phyloP scores from a whole-genome alignment of 2,888 invertebrate genomes.

The Nephrotoma flavescens region DNA sequence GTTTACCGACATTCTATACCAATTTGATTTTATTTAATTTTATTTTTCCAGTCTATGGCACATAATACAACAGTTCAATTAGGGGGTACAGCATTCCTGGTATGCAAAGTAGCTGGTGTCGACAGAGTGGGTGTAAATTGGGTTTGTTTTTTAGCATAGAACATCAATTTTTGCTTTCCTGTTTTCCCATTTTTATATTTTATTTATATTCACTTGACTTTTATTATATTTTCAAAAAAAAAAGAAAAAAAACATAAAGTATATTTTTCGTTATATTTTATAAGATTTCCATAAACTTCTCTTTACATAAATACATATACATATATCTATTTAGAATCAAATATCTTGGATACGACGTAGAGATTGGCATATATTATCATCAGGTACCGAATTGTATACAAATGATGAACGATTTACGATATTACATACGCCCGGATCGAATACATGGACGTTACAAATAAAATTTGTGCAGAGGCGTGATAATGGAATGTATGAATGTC shows the following conservation, averaged over 20 bases:
- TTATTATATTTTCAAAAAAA: neutral
- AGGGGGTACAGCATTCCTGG: constrained; percentile 33
- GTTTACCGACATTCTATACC: neutral
- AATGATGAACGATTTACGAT: constrained; percentile 75
- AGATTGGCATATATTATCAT: constrained; percentile 88
- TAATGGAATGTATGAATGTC: constrained; percentile 88
- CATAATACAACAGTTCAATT: constrained; percentile 34
- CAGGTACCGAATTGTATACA: constrained; percentile 78
- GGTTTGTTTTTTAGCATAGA: constrained; percentile 24
- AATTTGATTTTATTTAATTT: constrained; percentile 7
- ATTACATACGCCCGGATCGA: constrained; percentile 73
- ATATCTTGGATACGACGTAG: constrained; percentile 84
- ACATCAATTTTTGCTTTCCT: neutral
- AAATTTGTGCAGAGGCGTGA: constrained; percentile 87
- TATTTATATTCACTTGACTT: neutral
- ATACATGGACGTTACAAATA: constrained; percentile 89
- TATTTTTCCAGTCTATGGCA: constrained; percentile 31
- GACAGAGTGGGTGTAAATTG: constrained; percentile 36
- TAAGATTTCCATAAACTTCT: neutral
- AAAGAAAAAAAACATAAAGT: neutral
- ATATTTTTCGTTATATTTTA: neutral
- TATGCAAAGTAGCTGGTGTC: constrained; percentile 34
- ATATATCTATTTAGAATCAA: constrained; percentile 41
- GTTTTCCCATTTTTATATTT: neutral
- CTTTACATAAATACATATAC: neutral